These are phyloP conservation scores for Electrophaes corylata DNA, from an alignment of 2,888 invertebrate species.

Conservation along the genomic window DNA sequence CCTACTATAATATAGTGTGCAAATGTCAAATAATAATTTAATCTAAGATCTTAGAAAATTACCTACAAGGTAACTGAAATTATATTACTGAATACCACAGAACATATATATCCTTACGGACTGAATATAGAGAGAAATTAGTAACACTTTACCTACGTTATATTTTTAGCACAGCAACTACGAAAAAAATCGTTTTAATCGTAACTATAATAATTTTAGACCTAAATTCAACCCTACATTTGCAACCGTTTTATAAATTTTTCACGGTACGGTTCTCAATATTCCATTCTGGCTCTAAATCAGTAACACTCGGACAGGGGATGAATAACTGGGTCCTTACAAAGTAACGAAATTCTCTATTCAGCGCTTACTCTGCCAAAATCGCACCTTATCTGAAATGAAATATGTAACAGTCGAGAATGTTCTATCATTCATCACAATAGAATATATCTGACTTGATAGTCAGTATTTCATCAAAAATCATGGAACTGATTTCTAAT, in stretches of 20 bases:
- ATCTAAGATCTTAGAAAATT: too few species aligned
- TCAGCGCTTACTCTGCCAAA: constrained; percentile 30
- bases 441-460: neutral
- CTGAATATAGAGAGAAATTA: too few species aligned
- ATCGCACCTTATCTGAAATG: constrained; percentile 20
- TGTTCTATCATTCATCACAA: constrained; percentile 10
- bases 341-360: constrained; percentile 32
- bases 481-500: neutral
- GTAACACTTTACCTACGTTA: too few species aligned
- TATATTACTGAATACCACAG: too few species aligned
- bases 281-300: constrained; percentile 48
- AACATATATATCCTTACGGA: too few species aligned
- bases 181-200: too few species aligned
- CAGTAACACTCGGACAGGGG: constrained; percentile 47
- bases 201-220: neutral
- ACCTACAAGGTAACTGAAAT: too few species aligned
- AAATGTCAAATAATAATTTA: too few species aligned
- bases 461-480: neutral
- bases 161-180: too few species aligned
- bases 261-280: constrained; percentile 52
- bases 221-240: constrained; percentile 4
- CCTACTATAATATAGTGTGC: too few species aligned
- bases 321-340: constrained; percentile 46
- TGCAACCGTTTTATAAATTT: constrained; percentile 43
- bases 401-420: constrained; percentile 21